Evolutionary conservation across 2,888 invertebrate genomes (phyloP).

Genomic region (Shargacucullia verbasci): DNA sequence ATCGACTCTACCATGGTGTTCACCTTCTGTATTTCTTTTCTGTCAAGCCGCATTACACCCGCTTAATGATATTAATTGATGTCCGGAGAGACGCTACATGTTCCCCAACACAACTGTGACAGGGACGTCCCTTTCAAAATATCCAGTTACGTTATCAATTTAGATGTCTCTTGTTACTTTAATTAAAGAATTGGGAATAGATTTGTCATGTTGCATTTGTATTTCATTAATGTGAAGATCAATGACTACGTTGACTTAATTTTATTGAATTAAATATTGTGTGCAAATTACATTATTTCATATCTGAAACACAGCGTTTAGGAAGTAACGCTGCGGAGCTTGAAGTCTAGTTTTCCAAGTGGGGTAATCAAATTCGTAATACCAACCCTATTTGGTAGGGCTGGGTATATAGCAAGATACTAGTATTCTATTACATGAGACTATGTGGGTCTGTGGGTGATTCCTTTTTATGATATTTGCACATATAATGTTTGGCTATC

Average conservation of each 20-base stretch:
- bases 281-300: too few relatives aligned
- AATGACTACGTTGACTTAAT: conserved; percentile 16
- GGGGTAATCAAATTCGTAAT: too few relatives aligned
- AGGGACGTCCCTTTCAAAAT: conserved; percentile 67
- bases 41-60: conserved; percentile 63
- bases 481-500: too few relatives aligned
- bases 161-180: conserved; percentile 45
- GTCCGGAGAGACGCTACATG: conserved; percentile 56
- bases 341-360: too few relatives aligned
- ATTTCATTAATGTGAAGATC: conserved; percentile 24
- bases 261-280: too few relatives aligned
- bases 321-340: too few relatives aligned
- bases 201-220: conserved; percentile 28
- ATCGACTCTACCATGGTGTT: background rate
- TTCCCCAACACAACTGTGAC: conserved; percentile 47
- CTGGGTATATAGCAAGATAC: too few relatives aligned
- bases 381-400: too few relatives aligned
- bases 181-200: conserved; percentile 44
- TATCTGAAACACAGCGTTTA: too few relatives aligned
- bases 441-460: too few relatives aligned
- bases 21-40: conserved; percentile 21
- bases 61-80: conserved; percentile 83
- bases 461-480: too few relatives aligned
- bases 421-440: too few relatives aligned
- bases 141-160: conserved; percentile 70